These are phyloP conservation scores for Leptoclinus maculatus DNA, from an alignment of 2,797 vertebrate genomes.

Conservation along the genomic window DNA sequence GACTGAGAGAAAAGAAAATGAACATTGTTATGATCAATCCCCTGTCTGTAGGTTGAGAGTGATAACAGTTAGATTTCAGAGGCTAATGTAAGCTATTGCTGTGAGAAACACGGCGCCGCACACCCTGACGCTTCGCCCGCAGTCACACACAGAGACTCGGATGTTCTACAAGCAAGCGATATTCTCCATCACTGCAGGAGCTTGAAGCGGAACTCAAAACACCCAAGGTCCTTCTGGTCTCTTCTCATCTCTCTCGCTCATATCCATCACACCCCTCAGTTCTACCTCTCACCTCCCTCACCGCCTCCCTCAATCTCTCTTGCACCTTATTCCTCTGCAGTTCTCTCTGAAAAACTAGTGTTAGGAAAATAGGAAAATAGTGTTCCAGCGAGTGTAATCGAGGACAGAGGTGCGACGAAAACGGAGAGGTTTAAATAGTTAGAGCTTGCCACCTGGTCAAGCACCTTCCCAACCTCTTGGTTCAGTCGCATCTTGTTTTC, in stretches of 20 bases:
- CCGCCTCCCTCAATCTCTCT: slow-evolving; percentile 49
- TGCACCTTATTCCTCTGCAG: slow-evolving; percentile 48
- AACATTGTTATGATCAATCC: slow-evolving; percentile 29
- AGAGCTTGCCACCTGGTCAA: slow-evolving; percentile 10
- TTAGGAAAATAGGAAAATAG: too few species aligned
- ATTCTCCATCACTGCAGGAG: slow-evolving; percentile 60
- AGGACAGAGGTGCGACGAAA: slow-evolving; percentile 39
- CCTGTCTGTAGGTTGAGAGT: slow-evolving; percentile 15
- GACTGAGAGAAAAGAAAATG: slow-evolving; percentile 12
- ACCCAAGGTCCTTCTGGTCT: slow-evolving; percentile 74
- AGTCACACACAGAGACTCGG: slow-evolving; percentile 42
- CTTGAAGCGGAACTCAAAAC: slow-evolving; percentile 64
- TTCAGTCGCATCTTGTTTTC: slow-evolving; percentile 24
- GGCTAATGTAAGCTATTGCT: slow-evolving; percentile 28
- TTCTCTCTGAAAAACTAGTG: slow-evolving; percentile 46
- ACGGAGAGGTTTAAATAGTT: slow-evolving; percentile 20
- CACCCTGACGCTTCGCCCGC: slow-evolving; percentile 30
- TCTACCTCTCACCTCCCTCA: slow-evolving; percentile 67
- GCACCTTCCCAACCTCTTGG: slow-evolving; percentile 22
- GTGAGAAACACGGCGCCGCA: slow-evolving; percentile 20
- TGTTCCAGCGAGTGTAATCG: slow-evolving; percentile 23
- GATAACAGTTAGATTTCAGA: slow-evolving; percentile 31
- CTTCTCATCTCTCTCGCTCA: slow-evolving; percentile 63
- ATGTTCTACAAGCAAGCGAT: slow-evolving; percentile 49
- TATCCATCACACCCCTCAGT: slow-evolving; percentile 72